Evolutionary conservation across 2,888 invertebrate species (phyloP), one percentile per base, ranked within the genome.

Genomic region (Nomada goodeniana): DNA sequence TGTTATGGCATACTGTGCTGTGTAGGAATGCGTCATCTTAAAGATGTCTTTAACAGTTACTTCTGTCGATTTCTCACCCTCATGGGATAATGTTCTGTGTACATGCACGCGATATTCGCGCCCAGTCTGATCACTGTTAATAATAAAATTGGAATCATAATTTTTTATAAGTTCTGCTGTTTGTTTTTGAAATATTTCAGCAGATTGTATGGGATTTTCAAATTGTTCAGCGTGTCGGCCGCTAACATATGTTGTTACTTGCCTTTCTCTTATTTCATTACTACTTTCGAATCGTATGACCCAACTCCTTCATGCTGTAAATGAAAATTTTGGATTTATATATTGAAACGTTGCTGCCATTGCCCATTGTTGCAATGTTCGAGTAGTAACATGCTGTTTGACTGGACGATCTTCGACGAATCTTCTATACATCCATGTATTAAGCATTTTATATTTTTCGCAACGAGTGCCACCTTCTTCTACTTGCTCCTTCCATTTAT

Each of bases 1-100:
- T 13, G 59, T 69, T 18, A 59, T 47, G 5, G 59, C 18, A 59
- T 69, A 69, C 10, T 59, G 59, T n/a, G 26, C 59, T 15, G 68
- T 69, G 42, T 69, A 69, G 9, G 26, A 57, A 36, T 69, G 68
- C 11, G 57, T 69, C 2, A 57, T 26, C 9, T 57, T 57, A 3
- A 42, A 36, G 7, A 60, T 9, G 36, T 36, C 20, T 57, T 57
- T 57, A 10, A 53, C 9, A 53, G 9, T 15, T 2, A 23, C 29
- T 36, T 53, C 10, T 3, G 50, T 42, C 5, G 2, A 26, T 18
- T 69, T 69, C 13, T 59, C 47, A 0, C 59, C 59, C 20, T 29
- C 18, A 47, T 44, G 23, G 11, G 59, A 29, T n/a, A 59, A 59
- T 4, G 69, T 47, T 9, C 67, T 18, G 13, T 68, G n/a, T 13